Evolutionary conservation across 2,113 vertebrate species (phyloP).

Genomic region (Crotalus viridis): DNA sequence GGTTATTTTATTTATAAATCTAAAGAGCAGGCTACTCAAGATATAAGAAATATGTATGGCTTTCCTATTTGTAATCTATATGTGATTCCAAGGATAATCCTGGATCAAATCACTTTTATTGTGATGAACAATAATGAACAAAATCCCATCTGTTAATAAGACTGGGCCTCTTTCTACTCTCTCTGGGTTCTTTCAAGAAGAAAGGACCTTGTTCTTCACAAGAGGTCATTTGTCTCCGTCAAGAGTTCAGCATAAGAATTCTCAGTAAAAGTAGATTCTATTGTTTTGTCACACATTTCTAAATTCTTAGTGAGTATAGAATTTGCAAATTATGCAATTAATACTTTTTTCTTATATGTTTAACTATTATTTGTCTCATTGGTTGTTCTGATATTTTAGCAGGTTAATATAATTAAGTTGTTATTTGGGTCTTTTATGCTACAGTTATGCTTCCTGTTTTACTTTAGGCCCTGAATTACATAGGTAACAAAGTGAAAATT

Average conservation of each 20-base stretch:
- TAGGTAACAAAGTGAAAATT: slow-evolving; percentile 79
- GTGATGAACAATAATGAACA: neutral
- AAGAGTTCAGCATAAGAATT: neutral
- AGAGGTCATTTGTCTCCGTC: neutral
- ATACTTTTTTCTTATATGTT: neutral
- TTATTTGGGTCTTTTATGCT: neutral
- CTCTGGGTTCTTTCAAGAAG: neutral
- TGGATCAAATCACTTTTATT: neutral
- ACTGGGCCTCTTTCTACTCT: neutral
- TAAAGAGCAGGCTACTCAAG: neutral
- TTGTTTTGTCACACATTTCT: neutral
- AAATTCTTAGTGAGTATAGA: neutral
- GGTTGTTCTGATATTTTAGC: neutral
- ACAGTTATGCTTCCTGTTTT: slow-evolving; percentile 32
- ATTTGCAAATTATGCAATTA: neutral
- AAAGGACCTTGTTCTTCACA: no score
- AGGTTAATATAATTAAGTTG: neutral
- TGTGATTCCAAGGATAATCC: neutral
- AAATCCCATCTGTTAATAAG: neutral
- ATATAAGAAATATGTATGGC: neutral
- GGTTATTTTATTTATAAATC: neutral
- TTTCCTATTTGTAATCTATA: neutral
- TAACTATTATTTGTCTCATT: neutral
- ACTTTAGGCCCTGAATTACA: slow-evolving; percentile 85
- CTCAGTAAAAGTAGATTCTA: neutral